phyloP scores from a whole-genome alignment of 2,797 vertebrate genomes.

The Crax fasciolata region DNA sequence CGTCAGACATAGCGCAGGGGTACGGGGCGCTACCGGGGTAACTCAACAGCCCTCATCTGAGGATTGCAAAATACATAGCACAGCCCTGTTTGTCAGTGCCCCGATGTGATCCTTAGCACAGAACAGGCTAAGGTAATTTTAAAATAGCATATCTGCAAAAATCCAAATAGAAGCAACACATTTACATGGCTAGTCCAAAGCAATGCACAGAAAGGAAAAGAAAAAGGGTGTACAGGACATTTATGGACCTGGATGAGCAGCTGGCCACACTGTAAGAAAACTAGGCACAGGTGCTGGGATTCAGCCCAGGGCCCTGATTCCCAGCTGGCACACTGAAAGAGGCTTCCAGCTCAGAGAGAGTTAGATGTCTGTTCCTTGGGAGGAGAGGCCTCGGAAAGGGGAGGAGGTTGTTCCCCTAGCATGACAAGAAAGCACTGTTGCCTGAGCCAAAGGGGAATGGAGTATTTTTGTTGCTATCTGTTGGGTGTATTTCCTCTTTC shows the following conservation, averaged over 20 bases:
- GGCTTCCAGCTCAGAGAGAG: constrained; percentile 37
- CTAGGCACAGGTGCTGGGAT: constrained; percentile 75
- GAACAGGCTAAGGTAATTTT: not conserved
- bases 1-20: not conserved
- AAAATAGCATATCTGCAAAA: constrained; percentile 26
- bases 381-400: constrained; percentile 67
- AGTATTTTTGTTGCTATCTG: not conserved
- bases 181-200: constrained; percentile 8
- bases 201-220: not conserved
- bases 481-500: not conserved
- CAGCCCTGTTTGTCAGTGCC: not conserved
- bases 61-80: not conserved
- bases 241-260: constrained; percentile 55
- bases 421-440: constrained; percentile 15
- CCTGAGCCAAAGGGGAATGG: not conserved
- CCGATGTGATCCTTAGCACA: not conserved
- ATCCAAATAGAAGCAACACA: not conserved
- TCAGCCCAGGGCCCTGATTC: constrained; percentile 62
- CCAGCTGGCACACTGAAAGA: constrained; percentile 63
- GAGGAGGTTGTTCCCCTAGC: constrained; percentile 55
- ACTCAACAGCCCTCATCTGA: not conserved
- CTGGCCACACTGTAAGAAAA: constrained; percentile 57
- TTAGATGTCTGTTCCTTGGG: constrained; percentile 44
- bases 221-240: not conserved
- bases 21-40: not conserved